Evolutionary conservation across 2,113 vertebrate genomes (phyloP).

Genomic region (Oncorhynchus mykiss): DNA sequence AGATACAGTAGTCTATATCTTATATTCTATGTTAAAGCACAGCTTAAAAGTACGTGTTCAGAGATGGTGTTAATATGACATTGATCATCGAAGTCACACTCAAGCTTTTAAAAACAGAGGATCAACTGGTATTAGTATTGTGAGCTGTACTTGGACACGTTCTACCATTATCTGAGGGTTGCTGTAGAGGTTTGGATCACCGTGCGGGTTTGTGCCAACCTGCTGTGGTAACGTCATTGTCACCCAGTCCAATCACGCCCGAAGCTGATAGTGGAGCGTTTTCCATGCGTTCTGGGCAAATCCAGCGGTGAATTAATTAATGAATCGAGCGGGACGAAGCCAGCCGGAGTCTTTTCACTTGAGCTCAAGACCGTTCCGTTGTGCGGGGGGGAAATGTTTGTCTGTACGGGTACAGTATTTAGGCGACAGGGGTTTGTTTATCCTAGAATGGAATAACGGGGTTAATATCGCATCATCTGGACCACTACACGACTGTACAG

Average conservation of each 20-base stretch:
- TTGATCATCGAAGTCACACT: too few relatives aligned
- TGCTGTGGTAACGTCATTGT: conserved; percentile 18
- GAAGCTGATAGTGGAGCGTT: not conserved
- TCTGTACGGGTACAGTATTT: not conserved
- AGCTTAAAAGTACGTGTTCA: too few relatives aligned
- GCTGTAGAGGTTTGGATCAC: not conserved
- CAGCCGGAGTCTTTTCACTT: not conserved
- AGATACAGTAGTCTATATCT: too few relatives aligned
- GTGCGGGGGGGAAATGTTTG: not conserved
- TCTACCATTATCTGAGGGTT: not conserved
- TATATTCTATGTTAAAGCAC: too few relatives aligned
- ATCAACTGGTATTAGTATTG: too few relatives aligned
- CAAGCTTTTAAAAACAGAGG: too few relatives aligned
- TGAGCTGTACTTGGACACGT: not conserved
- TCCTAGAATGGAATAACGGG: not conserved
- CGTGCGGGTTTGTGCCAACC: not conserved
- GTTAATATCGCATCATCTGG: not conserved
- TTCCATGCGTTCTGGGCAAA: not conserved
- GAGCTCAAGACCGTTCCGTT: not conserved
- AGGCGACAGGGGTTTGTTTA: not conserved
- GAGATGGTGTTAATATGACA: too few relatives aligned
- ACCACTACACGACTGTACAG: not conserved
- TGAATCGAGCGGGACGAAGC: not conserved
- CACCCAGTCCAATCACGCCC: conserved; percentile 19
- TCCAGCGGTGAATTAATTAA: not conserved